Evolutionary conservation across 2,888 invertebrate genomes (phyloP), one percentile per base, ranked within the genome.

Genomic region (Alloplasta piceator): DNA sequence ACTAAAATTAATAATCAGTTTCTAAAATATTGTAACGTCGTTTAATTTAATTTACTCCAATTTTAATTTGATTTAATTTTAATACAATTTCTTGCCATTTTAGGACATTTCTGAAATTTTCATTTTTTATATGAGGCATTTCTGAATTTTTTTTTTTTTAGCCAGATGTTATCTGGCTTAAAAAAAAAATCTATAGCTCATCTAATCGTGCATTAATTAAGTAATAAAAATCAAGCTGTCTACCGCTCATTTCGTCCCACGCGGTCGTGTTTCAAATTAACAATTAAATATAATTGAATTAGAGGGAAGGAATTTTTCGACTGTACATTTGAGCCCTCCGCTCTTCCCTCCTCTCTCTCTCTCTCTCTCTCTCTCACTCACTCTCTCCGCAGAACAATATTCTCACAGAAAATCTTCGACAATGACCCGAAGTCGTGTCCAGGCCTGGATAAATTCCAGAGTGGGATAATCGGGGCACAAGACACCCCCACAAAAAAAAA

Each of bases 221-320:
- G 12, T 36, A 52, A 66, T 39, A 14, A 41, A 78, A 73, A 73
- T 67, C 55, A 60, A 55, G 56, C 36, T n/a, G 6, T 4, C 60
- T 14, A 41, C 26, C 12, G 58, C 38, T 46, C 38, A 38, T 63
- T 73, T 1, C n/a, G 43, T 16, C 76, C 72, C 64, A 77, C 73
- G 63, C 68, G 73, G 52, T 36, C 26, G 39, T 48, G 55, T 43
- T 39, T 5, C 12, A 10, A 72, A 52, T 64, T 56, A 26, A 48
- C 39, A 56, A 76, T 76, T 72, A 56, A 48, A 12, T 16, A 38
- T 70, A 64, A 80, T 72, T 76, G 55, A 72, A 76, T 76, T 46
- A 26, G 75, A 7, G 26, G 38, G 16, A n/a, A 61, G 16, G 60
- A 55, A 52, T 67, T 67, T 46, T 64, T 71, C 66, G 60, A 46